Base-by-base conservation (phyloP, 1,140 invertebrate genomes). In the Sycobia sp. region DNA sequence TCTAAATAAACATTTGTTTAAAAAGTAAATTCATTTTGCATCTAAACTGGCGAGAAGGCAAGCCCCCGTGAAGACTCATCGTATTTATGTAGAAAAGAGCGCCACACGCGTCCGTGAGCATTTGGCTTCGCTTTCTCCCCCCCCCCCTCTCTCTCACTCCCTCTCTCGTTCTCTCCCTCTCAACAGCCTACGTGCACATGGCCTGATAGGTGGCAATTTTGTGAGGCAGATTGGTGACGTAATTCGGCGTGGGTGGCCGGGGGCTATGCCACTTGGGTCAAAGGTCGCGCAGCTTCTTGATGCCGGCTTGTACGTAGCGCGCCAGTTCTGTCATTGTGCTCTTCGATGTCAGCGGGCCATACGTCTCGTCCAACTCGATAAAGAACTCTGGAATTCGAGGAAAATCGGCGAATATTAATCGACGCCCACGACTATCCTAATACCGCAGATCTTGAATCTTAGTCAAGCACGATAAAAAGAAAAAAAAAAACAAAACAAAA, bases 261-360 rank as follows among this genome's bases (percentile, higher is more conserved):
- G 80, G 78, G 73, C 80, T 82, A 55, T 81, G 80, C 80, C 80
- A 82, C 79, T 79, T 79, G 72, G 79, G 80, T 82, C 80, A 82
- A 77, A 81, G 79, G 69, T 73, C 74, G 65, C 76, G 74, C 44
- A 88, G 71, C 63, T 82, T 83, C 58, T 84, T 84, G 63, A 93
- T 87, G 44, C 90, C 90, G 54, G 85, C 84, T 72, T 87, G 84
- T 16, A 92, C 89, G 76, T 93, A 93, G 53, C 85, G 84, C 29
- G 92, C 91, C 60, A 94, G 82, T 69, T 93, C 88, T 61, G 84
- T 85, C 49, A 92, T 76, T 27, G 89, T 87, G 75, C 89, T 92
- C 71, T 91, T 88, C 64, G 92, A 76, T 13, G 90, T 91, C 34
- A 93, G 77, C 9, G 89, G 89, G 62, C 90, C 90, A 80, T 87